phyloP scores from a whole-genome alignment of 2,113 vertebrate genomes.

The Istiophorus platypterus region DNA sequence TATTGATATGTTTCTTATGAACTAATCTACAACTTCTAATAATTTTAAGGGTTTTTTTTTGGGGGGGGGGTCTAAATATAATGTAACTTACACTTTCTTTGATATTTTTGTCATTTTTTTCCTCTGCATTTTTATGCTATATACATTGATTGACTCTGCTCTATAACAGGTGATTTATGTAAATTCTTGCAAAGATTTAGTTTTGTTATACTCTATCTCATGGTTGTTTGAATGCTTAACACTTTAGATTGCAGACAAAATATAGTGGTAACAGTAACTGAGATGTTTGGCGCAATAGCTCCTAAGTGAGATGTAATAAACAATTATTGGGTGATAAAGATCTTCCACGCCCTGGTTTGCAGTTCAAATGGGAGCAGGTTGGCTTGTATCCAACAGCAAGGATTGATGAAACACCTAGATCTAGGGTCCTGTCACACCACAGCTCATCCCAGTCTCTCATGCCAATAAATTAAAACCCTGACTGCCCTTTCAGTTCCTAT shows the following conservation, averaged over 20 bases:
- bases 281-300: background rate
- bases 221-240: background rate
- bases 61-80: background rate
- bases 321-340: slow-evolving; percentile 38
- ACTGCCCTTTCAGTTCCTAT: slow-evolving; percentile 69
- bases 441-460: slow-evolving; percentile 30
- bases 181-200: background rate
- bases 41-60: background rate
- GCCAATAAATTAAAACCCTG: slow-evolving; percentile 68
- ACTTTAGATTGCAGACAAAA: background rate
- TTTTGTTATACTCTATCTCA: background rate
- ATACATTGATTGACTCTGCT: background rate
- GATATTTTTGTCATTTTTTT: background rate
- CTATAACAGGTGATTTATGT: background rate
- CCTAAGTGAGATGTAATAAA: slow-evolving; percentile 33
- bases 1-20: background rate
- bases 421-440: slow-evolving; percentile 38
- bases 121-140: background rate
- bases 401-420: slow-evolving; percentile 67
- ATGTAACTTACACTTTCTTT: background rate
- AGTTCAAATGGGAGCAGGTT: slow-evolving; percentile 24
- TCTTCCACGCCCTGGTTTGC: slow-evolving; percentile 14
- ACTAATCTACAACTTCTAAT: background rate
- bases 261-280: background rate
- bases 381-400: slow-evolving; percentile 43